These are phyloP conservation scores for Crypturellus undulatus DNA, from an alignment of 2,113 vertebrate genomes.

Conservation along the genomic window DNA sequence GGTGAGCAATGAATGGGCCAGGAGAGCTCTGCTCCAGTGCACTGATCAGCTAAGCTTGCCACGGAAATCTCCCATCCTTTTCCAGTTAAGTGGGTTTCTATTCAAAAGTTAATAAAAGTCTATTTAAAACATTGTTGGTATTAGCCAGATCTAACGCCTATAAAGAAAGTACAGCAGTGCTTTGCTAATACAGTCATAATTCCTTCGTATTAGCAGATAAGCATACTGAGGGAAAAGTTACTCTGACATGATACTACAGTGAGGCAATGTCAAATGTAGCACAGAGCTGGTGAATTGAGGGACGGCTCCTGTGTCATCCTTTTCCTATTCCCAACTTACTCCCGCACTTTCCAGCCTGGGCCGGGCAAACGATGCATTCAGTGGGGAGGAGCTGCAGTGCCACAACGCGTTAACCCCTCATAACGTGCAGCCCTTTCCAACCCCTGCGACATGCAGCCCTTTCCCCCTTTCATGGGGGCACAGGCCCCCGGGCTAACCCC, in stretches of 20 bases:
- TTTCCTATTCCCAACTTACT: background rate
- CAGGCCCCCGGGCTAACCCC: accelerated
- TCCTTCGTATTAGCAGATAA: background rate
- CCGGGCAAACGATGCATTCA: background rate
- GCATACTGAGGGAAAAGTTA: background rate
- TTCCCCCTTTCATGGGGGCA: background rate
- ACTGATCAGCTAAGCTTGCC: background rate
- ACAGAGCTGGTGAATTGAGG: background rate
- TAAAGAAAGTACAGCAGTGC: background rate
- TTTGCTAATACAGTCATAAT: background rate
- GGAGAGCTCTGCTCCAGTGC: background rate
- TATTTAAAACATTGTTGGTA: background rate
- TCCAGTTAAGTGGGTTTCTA: background rate
- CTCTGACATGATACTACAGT: background rate
- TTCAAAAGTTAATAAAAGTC: background rate
- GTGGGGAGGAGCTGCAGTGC: background rate
- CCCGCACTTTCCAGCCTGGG: background rate
- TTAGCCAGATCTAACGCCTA: background rate
- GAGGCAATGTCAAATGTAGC: background rate
- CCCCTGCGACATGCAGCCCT: background rate
- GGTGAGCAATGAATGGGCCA: background rate
- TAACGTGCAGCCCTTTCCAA: too few species aligned
- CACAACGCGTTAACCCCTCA: background rate
- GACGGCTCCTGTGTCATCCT: background rate
- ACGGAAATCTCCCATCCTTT: slow-evolving; percentile 11